Evolutionary conservation across 2,113 vertebrate species (phyloP).

Genomic region (Pseudorhombus dupliciocellatus): DNA sequence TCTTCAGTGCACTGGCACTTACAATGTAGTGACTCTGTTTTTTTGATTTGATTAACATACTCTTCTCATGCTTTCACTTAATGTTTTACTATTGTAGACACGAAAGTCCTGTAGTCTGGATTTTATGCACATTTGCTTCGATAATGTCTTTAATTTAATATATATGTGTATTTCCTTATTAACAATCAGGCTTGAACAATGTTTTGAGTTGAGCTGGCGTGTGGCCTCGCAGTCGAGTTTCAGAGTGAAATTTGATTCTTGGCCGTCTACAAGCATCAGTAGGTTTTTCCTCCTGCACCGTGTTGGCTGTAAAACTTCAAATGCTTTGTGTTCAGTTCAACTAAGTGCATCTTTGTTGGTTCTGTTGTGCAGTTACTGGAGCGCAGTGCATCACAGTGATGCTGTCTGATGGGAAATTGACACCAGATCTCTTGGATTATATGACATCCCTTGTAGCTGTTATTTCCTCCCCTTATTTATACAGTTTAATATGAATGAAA

Average conservation of each 20-base stretch:
- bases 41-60: not conserved
- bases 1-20: not conserved
- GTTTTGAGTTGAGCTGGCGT: constrained; percentile 3
- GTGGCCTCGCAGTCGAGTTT: not conserved
- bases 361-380: not conserved
- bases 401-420: not conserved
- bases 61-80: not conserved
- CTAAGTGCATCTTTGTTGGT: not conserved
- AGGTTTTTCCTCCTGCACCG: not conserved
- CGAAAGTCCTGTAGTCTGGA: constrained; percentile 15
- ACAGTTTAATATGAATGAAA: too few relatives aligned
- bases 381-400: not conserved
- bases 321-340: not conserved
- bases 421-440: not conserved
- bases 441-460: not conserved
- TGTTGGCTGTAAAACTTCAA: constrained; percentile 3
- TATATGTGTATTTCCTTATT: constrained; percentile 3
- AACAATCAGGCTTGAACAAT: constrained; percentile 31
- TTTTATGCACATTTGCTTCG: constrained; percentile 3
- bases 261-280: too few relatives aligned
- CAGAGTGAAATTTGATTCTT: too few relatives aligned
- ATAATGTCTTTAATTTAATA: constrained; percentile 2
- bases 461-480: not conserved
- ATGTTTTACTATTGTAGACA: not conserved
- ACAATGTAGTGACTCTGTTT: not conserved